These are phyloP conservation scores for Hippocampus zosterae DNA, from an alignment of 2,113 vertebrate species.

Conservation along the genomic window DNA sequence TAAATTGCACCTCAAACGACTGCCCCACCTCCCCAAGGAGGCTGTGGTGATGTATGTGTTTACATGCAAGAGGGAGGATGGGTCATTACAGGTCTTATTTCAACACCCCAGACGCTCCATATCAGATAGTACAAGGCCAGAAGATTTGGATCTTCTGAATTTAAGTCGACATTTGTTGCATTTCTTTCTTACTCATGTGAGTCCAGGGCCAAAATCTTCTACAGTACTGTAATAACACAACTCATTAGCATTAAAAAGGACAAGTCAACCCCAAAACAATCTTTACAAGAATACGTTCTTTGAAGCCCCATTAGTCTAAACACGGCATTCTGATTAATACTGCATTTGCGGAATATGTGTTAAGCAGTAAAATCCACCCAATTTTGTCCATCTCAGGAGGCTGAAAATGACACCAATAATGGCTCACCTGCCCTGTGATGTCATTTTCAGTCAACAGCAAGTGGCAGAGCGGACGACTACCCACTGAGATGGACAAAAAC, in stretches of 20 bases:
- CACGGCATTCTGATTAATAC: no score
- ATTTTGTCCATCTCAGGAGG: no score
- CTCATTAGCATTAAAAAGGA: constrained; percentile 14
- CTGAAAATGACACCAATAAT: no score
- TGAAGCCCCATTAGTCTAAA: no score
- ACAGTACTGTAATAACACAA: constrained; percentile 6
- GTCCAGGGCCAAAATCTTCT: constrained; percentile 1
- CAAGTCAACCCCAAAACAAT: no score
- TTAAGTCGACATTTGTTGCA: background rate
- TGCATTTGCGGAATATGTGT: no score
- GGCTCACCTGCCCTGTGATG: no score
- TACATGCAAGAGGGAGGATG: background rate
- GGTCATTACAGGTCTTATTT: background rate
- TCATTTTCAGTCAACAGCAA: no score
- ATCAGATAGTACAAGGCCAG: constrained; percentile 32
- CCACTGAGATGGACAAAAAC: no score
- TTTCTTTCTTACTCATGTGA: constrained; percentile 5
- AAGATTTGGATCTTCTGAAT: background rate
- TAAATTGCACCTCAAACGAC: constrained; percentile 33
- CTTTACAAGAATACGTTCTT: no score
- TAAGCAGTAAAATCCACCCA: no score
- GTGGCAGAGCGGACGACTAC: no score
- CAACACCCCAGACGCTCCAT: constrained; percentile 6
- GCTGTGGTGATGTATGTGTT: constrained; percentile 7
- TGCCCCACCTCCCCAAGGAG: constrained; percentile 21